These are phyloP conservation scores for Heteromyza rotundicornis DNA, from an alignment of 2,888 invertebrate genomes.

Conservation along the genomic window DNA sequence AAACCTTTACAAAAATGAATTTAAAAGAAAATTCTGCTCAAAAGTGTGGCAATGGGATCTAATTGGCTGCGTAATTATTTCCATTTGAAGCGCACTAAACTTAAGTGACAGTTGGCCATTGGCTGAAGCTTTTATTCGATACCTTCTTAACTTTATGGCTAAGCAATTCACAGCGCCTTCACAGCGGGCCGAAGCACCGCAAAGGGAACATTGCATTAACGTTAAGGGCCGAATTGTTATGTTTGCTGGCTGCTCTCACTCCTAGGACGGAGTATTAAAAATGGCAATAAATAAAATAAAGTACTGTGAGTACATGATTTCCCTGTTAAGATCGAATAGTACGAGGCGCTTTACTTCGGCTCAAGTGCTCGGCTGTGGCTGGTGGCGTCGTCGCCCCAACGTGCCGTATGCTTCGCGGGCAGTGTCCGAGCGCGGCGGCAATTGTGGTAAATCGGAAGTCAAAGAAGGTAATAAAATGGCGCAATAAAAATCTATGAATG, in stretches of 20 bases:
- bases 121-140: slow-evolving; percentile 18
- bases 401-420: slow-evolving; percentile 25
- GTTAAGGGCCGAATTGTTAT: slow-evolving; percentile 45
- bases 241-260: neutral
- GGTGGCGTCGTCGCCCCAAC: slow-evolving; percentile 8
- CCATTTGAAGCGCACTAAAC: neutral
- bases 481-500: slow-evolving; percentile 64
- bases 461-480: slow-evolving; percentile 62
- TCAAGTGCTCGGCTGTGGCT: slow-evolving; percentile 16
- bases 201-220: slow-evolving; percentile 55
- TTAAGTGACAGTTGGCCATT: slow-evolving; percentile 10
- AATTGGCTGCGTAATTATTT: neutral
- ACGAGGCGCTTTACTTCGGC: slow-evolving; percentile 17
- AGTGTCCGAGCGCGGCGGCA: slow-evolving; percentile 57
- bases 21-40: slow-evolving; percentile 8
- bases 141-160: slow-evolving; percentile 56
- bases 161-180: slow-evolving; percentile 44
- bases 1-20: slow-evolving; percentile 3
- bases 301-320: slow-evolving; percentile 59
- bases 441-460: slow-evolving; percentile 63
- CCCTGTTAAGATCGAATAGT: slow-evolving; percentile 54
- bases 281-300: slow-evolving; percentile 60
- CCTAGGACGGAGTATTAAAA: slow-evolving; percentile 47
- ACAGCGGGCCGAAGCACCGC: slow-evolving; percentile 32
- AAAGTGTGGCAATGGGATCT: neutral